Evolutionary conservation across 1,140 invertebrate genomes (phyloP).

Genomic region (Melanaphis sacchari): DNA sequence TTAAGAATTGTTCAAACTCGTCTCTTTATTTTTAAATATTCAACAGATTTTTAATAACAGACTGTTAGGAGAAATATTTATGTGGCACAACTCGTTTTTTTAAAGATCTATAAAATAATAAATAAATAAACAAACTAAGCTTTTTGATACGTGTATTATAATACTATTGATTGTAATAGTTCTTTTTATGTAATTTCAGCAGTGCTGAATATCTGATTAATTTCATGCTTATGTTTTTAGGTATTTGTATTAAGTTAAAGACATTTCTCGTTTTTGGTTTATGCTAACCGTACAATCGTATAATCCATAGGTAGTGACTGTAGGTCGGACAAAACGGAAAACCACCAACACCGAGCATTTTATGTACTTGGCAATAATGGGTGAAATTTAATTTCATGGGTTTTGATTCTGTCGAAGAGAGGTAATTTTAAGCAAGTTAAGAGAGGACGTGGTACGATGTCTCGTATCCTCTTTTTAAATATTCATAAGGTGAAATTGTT

Average conservation of each 20-base stretch:
- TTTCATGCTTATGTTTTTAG: slow-evolving; percentile 40
- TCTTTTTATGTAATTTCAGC: slow-evolving; percentile 9
- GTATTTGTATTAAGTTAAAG: slow-evolving; percentile 47
- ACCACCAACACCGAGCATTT: slow-evolving; percentile 13
- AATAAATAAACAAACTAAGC: not conserved
- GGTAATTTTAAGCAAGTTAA: slow-evolving; percentile 34
- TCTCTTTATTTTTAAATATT: not conserved
- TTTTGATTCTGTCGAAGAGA: slow-evolving; percentile 48
- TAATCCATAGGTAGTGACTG: slow-evolving; percentile 4
- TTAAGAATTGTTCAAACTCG: not conserved
- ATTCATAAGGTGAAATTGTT: slow-evolving; percentile 27
- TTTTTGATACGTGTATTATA: slow-evolving; percentile 40
- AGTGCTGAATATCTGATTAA: slow-evolving; percentile 24
- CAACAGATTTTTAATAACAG: not conserved
- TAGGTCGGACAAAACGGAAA: slow-evolving; percentile 39
- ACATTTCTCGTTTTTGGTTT: not conserved
- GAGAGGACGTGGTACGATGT: not conserved
- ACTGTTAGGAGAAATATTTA: not conserved
- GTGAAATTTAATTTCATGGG: slow-evolving; percentile 56
- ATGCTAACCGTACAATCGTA: not conserved
- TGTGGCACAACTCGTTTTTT: not conserved
- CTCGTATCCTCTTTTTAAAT: slow-evolving; percentile 4
- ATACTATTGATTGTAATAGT: slow-evolving; percentile 30
- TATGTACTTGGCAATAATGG: slow-evolving; percentile 44
- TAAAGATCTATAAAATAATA: not conserved